Conservation (phyloP, 2,113 vertebrate species). For the Theristicus caerulescens region DNA sequence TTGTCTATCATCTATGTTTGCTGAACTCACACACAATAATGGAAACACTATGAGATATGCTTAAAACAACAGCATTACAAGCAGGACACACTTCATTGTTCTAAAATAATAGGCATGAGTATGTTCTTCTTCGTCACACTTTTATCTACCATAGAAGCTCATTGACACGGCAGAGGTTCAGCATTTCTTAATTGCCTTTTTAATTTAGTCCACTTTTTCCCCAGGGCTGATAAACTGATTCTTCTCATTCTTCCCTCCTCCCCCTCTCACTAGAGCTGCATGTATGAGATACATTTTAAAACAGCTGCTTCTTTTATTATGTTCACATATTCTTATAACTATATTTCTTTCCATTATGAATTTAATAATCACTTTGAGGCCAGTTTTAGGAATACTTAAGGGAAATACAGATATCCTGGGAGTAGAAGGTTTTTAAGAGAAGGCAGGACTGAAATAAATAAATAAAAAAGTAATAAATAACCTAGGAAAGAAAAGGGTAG, state of each 20-base stretch:
- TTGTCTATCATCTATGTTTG: slow-evolving; percentile 14
- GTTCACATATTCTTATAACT: not conserved
- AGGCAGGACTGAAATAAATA: not conserved
- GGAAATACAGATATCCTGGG: not conserved
- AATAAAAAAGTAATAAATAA: not conserved
- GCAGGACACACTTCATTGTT: slow-evolving; percentile 30
- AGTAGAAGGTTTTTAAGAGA: not conserved
- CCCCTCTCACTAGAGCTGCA: not conserved
- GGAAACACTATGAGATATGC: slow-evolving; percentile 2
- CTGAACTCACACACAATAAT: slow-evolving; percentile 42
- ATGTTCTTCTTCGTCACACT: not conserved
- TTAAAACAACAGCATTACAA: slow-evolving; percentile 53
- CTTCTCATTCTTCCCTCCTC: not conserved
- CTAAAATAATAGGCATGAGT: slow-evolving; percentile 23
- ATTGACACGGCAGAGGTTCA: not conserved
- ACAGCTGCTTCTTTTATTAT: slow-evolving; percentile 26
- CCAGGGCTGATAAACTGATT: not conserved
- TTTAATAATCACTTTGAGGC: not conserved
- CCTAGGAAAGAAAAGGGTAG: not conserved
- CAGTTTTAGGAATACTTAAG: not conserved
- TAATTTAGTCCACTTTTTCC: slow-evolving; percentile 45
- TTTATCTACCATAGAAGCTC: slow-evolving; percentile 24
- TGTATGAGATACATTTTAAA: slow-evolving; percentile 41
- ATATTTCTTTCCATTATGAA: slow-evolving; percentile 18
- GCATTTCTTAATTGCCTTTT: slow-evolving; percentile 66